These are phyloP conservation scores for Pandion haliaetus DNA, from an alignment of 2,113 vertebrate genomes.

Conservation along the genomic window DNA sequence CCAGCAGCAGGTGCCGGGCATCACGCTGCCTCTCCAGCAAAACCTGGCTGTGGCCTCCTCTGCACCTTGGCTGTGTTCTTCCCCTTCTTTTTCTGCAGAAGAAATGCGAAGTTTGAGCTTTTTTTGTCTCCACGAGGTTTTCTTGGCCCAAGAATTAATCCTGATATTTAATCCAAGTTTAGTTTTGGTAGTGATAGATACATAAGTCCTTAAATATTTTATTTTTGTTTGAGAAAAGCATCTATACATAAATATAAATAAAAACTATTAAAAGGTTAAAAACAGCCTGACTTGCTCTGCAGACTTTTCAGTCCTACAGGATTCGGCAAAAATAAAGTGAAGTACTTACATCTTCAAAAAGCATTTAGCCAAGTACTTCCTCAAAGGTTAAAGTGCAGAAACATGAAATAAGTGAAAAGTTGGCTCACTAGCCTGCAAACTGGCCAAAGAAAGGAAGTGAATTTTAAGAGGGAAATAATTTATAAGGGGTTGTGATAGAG, in stretches of 20 bases:
- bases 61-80: not conserved
- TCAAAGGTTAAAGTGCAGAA: conserved; percentile 25
- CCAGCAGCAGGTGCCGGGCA: not conserved
- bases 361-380: conserved; percentile 9
- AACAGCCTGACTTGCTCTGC: not conserved
- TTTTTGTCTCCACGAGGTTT: not conserved
- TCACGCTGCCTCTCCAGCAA: not conserved
- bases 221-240: not conserved
- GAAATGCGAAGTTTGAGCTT: not conserved
- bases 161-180: not conserved
- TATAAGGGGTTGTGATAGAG: not conserved
- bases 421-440: conserved; percentile 3
- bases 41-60: not conserved
- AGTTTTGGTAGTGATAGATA: not conserved
- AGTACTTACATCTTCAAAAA: conserved; percentile 10
- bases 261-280: not conserved
- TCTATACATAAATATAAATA: not conserved
- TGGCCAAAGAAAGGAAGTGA: not conserved
- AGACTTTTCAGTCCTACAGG: not conserved
- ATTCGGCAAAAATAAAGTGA: not conserved
- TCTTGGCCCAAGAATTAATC: not conserved
- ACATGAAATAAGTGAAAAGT: not conserved
- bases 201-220: not conserved
- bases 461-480: not conserved
- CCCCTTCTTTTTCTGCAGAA: not conserved